A percentile compares a stretch with the other conserved stretches of the same genome.
Conservation (phyloP, 2,113 vertebrate species). For the Pogona vitticeps region DNA sequence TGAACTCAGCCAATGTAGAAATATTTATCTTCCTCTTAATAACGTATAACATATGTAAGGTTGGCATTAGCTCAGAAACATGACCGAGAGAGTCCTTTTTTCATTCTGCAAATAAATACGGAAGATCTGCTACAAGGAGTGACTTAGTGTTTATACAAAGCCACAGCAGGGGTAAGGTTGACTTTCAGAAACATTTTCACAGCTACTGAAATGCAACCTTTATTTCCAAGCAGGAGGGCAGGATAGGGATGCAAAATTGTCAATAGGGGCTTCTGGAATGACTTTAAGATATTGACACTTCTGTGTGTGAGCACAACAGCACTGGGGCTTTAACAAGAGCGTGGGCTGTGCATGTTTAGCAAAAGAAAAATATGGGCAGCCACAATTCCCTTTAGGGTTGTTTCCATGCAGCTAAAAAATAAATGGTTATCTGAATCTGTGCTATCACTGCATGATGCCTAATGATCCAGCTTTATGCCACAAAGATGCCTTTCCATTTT, state of each 20-base stretch:
- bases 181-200: neutral
- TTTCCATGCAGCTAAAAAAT: neutral
- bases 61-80: neutral
- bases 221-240: neutral
- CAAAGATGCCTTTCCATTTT: neutral
- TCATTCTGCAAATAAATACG: fast-evolving
- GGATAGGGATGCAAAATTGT: neutral
- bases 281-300: neutral
- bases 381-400: neutral
- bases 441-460: neutral
- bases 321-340: too few species aligned
- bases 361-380: neutral
- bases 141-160: neutral
- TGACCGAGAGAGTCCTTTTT: neutral
- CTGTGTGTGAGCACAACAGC: too few species aligned
- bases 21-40: neutral
- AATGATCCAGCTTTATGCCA: neutral
- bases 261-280: neutral
- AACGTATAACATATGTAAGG: neutral
- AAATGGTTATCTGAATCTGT: neutral
- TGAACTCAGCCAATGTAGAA: neutral
- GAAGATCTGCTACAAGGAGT: neutral
- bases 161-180: too few species aligned
- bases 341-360: too few species aligned
- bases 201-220: neutral